phyloP scores from a whole-genome alignment of 2,113 vertebrate species.

The Calidris pugnax region DNA sequence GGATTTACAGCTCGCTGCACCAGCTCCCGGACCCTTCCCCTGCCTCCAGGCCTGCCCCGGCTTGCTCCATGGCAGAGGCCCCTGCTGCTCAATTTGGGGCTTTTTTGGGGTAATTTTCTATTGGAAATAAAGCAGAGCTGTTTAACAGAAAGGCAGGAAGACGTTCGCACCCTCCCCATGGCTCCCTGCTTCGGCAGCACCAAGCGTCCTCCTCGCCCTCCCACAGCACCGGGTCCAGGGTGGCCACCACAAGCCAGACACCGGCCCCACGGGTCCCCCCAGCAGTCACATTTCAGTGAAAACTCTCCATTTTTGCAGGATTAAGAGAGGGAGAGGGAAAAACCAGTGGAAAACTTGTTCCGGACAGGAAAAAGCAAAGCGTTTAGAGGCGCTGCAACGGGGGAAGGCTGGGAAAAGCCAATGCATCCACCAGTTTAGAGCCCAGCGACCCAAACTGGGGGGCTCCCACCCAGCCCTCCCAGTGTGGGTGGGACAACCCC shows the following conservation, averaged over 20 bases:
- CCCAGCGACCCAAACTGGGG: neutral
- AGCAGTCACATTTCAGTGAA: neutral
- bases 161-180: neutral
- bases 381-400: neutral
- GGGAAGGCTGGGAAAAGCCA: neutral
- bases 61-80: neutral
- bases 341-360: constrained; percentile 60
- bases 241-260: fast-evolving
- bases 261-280: fast-evolving
- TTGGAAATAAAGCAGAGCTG: neutral
- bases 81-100: neutral
- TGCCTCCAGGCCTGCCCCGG: neutral
- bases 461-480: neutral
- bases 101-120: neutral
- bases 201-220: neutral
- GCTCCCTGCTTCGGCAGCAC: neutral
- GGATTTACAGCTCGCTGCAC: neutral
- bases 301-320: neutral
- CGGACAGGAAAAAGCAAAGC: constrained; percentile 42
- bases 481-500: neutral
- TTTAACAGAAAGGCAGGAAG: neutral
- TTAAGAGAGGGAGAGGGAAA: constrained; percentile 40
- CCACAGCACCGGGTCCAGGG: fast-evolving
- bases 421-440: neutral
- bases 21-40: neutral